Conservation (phyloP, 2,888 invertebrate species). For the Carcina quercana region DNA sequence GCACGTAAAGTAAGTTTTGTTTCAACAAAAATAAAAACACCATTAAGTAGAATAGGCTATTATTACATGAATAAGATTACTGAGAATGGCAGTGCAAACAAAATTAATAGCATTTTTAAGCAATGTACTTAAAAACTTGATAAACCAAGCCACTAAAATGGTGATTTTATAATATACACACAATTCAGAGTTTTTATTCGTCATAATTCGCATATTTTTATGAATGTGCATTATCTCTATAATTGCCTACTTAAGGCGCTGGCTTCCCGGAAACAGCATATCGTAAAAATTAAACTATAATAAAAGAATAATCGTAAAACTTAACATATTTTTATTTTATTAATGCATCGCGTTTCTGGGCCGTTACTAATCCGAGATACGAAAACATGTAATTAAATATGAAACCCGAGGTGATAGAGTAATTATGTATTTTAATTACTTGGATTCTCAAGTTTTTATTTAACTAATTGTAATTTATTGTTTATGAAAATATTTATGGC, state of each 20-base stretch:
- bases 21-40: too few species aligned
- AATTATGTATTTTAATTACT: too few species aligned
- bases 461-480: too few species aligned
- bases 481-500: too few species aligned
- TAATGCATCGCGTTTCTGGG: not conserved
- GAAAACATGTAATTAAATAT: not conserved
- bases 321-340: constrained; percentile 2
- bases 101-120: not conserved
- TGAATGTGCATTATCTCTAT: not conserved
- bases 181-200: too few species aligned
- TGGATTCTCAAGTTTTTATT: too few species aligned
- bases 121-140: too few species aligned
- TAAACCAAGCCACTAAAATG: not conserved
- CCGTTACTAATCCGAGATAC: constrained; percentile 4
- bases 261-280: constrained; percentile 4
- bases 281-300: constrained; percentile 1
- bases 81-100: too few species aligned
- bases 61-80: too few species aligned
- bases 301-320: constrained; percentile 1
- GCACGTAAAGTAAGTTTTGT: too few species aligned
- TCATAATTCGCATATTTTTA: not conserved
- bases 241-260: not conserved
- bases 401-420: too few species aligned
- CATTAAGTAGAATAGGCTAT: too few species aligned
- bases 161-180: not conserved